Percentiles rank a stretch among this genome's conserved stretches.
Conservation (phyloP, 2,113 vertebrate genomes). For the Poeciliopsis turrubarensis region DNA sequence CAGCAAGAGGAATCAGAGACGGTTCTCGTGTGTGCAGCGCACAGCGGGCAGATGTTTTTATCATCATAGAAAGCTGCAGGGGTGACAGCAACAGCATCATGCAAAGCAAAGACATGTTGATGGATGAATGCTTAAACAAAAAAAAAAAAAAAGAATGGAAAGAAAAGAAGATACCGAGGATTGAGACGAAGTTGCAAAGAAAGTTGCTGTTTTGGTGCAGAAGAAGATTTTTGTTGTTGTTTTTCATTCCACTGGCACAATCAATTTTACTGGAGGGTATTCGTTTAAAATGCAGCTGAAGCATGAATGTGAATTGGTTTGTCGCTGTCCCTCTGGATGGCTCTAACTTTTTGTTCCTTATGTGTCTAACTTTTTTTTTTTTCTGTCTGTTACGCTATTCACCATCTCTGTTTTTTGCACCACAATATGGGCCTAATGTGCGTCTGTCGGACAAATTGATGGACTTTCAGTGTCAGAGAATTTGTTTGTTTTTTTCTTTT, state of each 20-base stretch:
- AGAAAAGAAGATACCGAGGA: background rate
- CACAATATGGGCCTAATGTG: too few relatives aligned
- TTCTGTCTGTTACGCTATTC: too few relatives aligned
- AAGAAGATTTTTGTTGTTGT: background rate
- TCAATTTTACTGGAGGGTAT: too few relatives aligned
- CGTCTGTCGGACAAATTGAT: too few relatives aligned
- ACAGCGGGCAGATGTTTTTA: conserved; percentile 50
- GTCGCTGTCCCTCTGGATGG: background rate
- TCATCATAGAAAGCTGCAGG: conserved; percentile 39
- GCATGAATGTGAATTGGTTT: background rate
- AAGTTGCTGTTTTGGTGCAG: background rate
- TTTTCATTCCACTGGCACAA: background rate
- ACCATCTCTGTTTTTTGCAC: too few relatives aligned
- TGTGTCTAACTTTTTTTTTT: too few relatives aligned
- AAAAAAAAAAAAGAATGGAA: background rate
- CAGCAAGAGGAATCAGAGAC: conserved; percentile 3
- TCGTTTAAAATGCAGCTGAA: background rate
- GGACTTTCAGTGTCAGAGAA: too few relatives aligned
- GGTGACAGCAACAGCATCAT: conserved; percentile 8
- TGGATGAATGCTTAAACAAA: conserved; percentile 30
- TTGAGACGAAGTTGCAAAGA: background rate
- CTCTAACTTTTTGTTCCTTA: background rate
- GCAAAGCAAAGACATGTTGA: conserved; percentile 21
- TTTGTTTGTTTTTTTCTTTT: too few relatives aligned
- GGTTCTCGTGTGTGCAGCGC: conserved; percentile 23